Conservation (phyloP, 2,888 invertebrate genomes). For the Xylophagus ater region DNA sequence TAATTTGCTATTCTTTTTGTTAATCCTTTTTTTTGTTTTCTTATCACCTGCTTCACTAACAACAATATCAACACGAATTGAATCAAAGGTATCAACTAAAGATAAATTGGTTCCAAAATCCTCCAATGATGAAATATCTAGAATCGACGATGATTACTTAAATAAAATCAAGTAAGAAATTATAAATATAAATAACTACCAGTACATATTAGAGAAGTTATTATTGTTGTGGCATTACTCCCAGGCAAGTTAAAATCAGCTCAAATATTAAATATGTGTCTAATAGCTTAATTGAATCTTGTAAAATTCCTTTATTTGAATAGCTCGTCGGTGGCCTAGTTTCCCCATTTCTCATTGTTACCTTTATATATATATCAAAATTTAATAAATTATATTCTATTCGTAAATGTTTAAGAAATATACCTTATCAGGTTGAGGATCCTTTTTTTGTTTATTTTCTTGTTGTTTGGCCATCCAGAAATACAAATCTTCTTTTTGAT, state of each 20-base stretch:
- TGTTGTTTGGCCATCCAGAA: constrained; percentile 96
- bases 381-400: neutral
- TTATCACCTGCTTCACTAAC: constrained; percentile 71
- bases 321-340: constrained; percentile 33
- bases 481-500: constrained; percentile 77
- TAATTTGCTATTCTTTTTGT: constrained; percentile 25
- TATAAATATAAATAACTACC: too few relatives aligned
- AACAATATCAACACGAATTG: constrained; percentile 85
- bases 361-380: constrained; percentile 27
- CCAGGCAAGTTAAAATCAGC: constrained; percentile 77
- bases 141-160: constrained; percentile 28
- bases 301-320: constrained; percentile 54
- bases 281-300: constrained; percentile 70
- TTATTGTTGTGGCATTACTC: constrained; percentile 77
- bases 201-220: constrained; percentile 35
- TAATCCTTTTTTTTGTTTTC: constrained; percentile 38
- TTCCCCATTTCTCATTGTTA: constrained; percentile 40
- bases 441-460: constrained; percentile 32
- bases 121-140: constrained; percentile 61
- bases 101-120: constrained; percentile 81
- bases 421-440: constrained; percentile 37
- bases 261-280: constrained; percentile 93
- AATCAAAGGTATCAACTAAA: constrained; percentile 72
- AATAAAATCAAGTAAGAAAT: too few relatives aligned
- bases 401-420: neutral